Base-by-base conservation (phyloP, 2,113 vertebrate species). In the Hepsetus odoe region DNA sequence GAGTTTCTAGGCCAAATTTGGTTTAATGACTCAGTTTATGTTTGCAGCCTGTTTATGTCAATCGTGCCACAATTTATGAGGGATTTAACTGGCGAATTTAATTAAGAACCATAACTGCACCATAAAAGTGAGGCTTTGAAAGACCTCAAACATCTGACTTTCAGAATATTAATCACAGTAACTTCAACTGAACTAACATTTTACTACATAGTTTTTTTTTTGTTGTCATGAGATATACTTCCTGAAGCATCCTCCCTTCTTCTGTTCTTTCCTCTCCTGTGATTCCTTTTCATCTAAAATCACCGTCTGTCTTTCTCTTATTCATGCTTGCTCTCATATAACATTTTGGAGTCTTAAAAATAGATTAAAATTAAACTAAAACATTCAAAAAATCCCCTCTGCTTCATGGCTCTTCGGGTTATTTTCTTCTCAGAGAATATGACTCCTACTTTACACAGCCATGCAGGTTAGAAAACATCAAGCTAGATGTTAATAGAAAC, bases 1-100 rank as follows among this genome's bases (percentile, higher is more conserved):
- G 61, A 65, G n/a, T 10, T 65, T 26, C 32, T 38, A 20, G 32
- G 35, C 18, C 33, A 38, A 65, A 65, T 65, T 65, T 35, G 1
- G 26, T 12, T 35, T 65, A 65, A 65, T 38, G 61, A n/a, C 61
- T 38, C 18, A 24, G 32, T 65, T 65, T 65, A 65, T 65, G 33
- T 11, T 3, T 38, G 32, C 61, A 65, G 22, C 61, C 61, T 65
- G 61, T 38, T 65, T 35, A 22, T 22, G n/a, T 10, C 22, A 33
- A n/a, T 65, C 61, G n/a, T 65, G 32, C 61, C 9, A 32, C 33
- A 11, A 65, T 65, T 65, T 65, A 65, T 24, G 61, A 18, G 4
- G 61, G 22, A n/a, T 38, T 65, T 65, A 38, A 65, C 61, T 38
- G 32, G 11, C n/a, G 33, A 65, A 20, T 65, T 65, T 32, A 65